Base-by-base conservation (phyloP, 1,140 invertebrate genomes). In the Zaprionus inermis region DNA sequence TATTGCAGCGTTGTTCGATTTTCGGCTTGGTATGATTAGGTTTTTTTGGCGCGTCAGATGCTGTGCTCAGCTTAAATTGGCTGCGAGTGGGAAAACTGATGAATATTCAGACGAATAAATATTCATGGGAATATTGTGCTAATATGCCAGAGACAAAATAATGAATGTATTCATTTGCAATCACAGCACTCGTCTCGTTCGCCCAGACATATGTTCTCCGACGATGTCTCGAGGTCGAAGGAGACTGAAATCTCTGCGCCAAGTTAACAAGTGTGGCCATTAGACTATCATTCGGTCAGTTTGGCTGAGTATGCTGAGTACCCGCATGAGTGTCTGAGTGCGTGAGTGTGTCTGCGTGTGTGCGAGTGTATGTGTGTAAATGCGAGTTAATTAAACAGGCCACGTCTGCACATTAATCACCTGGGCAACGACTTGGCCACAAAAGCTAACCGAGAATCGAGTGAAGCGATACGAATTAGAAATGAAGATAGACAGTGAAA, bases 311-410 rank as follows among this genome's bases (percentile, higher is more conserved):
- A 22, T 34, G 20, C 49, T 22, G 41, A 55, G 59, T 61, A 36
- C 44, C 51, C 57, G 55, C 55, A 20, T 14, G 44, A 30, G 18
- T 64, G 12, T 52, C 52, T 28, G 46, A 59, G 32, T 64, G 52
- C 55, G 32, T 71, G 49, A 28, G 30, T 63, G 36, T 32, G 6
- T 59, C 28, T 41, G 5, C 51, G 46, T 56, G 12, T 66, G 20
- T 58, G 58, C 67, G 56, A 55, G 61, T 51, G 49, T 67, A 56
- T 58, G 60, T 56, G 54, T 58, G 55, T 72, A 54, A 79, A 76
- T 76, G 72, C 83, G 82, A 82, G 83, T 80, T 88, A 88, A 82
- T 88, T 88, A 88, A 82, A 82, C 79, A 88, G 75, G 78, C 79
- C 73, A 71, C 72, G 70, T 65, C 41, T 74, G 63, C 70, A 78